Base-by-base conservation (phyloP, 1,140 invertebrate genomes). In the Harlomillsia oculata region DNA sequence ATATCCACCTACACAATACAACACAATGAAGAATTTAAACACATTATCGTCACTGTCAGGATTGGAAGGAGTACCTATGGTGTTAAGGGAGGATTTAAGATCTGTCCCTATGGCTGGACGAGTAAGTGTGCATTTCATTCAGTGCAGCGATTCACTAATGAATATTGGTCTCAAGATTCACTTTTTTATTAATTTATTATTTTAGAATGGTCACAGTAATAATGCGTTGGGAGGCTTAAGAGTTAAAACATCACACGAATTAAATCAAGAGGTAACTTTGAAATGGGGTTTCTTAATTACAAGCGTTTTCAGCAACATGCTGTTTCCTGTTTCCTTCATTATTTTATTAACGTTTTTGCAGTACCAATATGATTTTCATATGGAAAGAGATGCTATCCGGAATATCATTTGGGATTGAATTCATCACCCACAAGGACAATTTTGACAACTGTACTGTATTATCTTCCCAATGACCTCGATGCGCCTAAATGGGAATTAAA, bases 331-430 rank as follows among this genome's bases (percentile, higher is more conserved):
- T 28, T 16, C 44, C 8, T 5, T 23, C 52, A n/a, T 23, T 9
- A 21, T 9, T 52, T 13, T 21, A 25, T 51, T 36, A 11, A 13
- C 25, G 48, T 45, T 34, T 44, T 58, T 58, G 5, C 39, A 63
- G 62, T 63, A 60, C 40, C 41, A 32, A 11, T 63, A 63, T 32
- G 62, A 63, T 49, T 63, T 63, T 46, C 46, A 50, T 14, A 63
- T 57, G 11, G 62, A 63, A 41, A 37, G 32, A 23, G 62, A 63
- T 28, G 60, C 53, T 26, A 28, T 59, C 16, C 23, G n/a, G n/a
- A n/a, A n/a, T n/a, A n/a, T n/a, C n/a, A n/a, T n/a, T n/a, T n/a
- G n/a, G n/a, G n/a, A n/a, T n/a, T n/a, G n/a, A n/a, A n/a, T n/a
- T n/a, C n/a, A n/a, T n/a, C n/a, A n/a, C n/a, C n/a, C n/a, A n/a